Percentiles rank a stretch among this genome's conserved stretches.
Evolutionary conservation across 2,113 vertebrate genomes (phyloP).

Genomic region (Paralichthys olivaceus): DNA sequence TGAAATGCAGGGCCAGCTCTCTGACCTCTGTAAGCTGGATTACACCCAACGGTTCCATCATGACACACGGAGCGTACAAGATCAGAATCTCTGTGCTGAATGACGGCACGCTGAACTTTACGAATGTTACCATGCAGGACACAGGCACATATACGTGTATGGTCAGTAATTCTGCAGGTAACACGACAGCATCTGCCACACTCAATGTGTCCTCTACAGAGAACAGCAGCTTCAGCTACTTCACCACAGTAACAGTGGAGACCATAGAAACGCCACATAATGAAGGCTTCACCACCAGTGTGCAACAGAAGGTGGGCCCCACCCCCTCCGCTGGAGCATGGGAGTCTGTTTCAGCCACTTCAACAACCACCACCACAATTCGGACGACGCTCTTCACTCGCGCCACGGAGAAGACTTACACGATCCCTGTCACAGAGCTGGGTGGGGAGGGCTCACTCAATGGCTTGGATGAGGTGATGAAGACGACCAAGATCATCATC

Average conservation of each 20-base stretch:
- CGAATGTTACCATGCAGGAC: slow-evolving; percentile 97
- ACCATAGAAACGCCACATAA: slow-evolving; percentile 95
- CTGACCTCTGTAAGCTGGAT: slow-evolving; percentile 99
- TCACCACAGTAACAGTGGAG: slow-evolving; percentile 98
- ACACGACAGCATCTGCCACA: slow-evolving; percentile 96
- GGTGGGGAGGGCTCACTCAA: slow-evolving; percentile 88
- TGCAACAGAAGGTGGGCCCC: slow-evolving; percentile 90
- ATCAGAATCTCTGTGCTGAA: slow-evolving; percentile 97
- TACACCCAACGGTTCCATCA: slow-evolving; percentile 96
- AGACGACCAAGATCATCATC: slow-evolving; percentile 99
- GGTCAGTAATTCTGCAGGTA: slow-evolving; percentile 99
- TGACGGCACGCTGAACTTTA: slow-evolving; percentile 97
- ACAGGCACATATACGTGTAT: slow-evolving; percentile 98
- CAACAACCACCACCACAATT: slow-evolving; percentile 89
- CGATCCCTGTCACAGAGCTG: slow-evolving; percentile 90
- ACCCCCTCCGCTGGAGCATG: slow-evolving; percentile 90
- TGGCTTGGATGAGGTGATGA: slow-evolving; percentile 99
- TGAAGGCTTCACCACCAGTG: slow-evolving; percentile 91
- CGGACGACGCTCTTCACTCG: slow-evolving; percentile 90
- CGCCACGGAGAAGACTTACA: slow-evolving; percentile 93
- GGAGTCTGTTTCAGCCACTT: slow-evolving; percentile 89
- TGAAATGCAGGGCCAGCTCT: slow-evolving; percentile 95
- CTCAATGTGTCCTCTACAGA: slow-evolving; percentile 95
- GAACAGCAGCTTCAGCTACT: slow-evolving; percentile 94
- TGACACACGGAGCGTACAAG: slow-evolving; percentile 97